Evolutionary conservation across 2,888 invertebrate genomes (phyloP).

Genomic region (Anaspis maculata): DNA sequence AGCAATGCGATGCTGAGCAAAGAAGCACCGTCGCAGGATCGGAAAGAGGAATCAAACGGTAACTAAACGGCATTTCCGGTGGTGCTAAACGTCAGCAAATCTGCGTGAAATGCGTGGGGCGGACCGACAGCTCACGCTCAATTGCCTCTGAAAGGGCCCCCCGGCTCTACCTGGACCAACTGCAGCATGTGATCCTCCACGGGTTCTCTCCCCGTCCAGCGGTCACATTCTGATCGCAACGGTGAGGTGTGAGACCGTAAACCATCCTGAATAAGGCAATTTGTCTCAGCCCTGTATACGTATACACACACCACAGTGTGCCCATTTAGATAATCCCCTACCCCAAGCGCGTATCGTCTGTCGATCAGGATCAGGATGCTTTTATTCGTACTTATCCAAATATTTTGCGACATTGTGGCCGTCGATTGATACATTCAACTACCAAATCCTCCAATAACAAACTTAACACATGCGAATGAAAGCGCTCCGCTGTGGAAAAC

Average conservation of each 20-base stretch:
- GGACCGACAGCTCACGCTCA: conserved; percentile 37
- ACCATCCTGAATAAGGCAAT: conserved; percentile 34
- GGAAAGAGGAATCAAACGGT: no score
- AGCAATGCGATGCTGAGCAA: no score
- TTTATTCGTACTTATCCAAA: conserved; percentile 27
- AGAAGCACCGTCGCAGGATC: no score
- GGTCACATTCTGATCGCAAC: conserved; percentile 13
- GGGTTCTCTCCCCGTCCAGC: no score
- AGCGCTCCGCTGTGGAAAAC: no score
- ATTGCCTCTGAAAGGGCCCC: conserved; percentile 35
- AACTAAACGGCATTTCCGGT: conserved; percentile 34
- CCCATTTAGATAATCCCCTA: conserved; percentile 27
- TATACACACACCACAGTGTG: conserved; percentile 21
- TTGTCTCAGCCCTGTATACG: conserved; percentile 29
- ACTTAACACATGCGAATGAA: conserved; percentile 15
- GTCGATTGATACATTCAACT: conserved; percentile 21
- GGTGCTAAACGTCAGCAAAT: conserved; percentile 39
- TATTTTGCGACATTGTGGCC: conserved; percentile 25
- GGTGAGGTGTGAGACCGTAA: conserved; percentile 33
- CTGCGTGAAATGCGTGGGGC: conserved; percentile 41
- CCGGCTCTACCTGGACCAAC: conserved; percentile 19
- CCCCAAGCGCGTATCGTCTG: conserved; percentile 18
- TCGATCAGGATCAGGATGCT: conserved; percentile 25
- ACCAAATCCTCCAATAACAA: conserved; percentile 21
- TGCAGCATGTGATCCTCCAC: no score